Evolutionary conservation across 2,797 vertebrate species (phyloP).

Genomic region (Poecilia gillii): DNA sequence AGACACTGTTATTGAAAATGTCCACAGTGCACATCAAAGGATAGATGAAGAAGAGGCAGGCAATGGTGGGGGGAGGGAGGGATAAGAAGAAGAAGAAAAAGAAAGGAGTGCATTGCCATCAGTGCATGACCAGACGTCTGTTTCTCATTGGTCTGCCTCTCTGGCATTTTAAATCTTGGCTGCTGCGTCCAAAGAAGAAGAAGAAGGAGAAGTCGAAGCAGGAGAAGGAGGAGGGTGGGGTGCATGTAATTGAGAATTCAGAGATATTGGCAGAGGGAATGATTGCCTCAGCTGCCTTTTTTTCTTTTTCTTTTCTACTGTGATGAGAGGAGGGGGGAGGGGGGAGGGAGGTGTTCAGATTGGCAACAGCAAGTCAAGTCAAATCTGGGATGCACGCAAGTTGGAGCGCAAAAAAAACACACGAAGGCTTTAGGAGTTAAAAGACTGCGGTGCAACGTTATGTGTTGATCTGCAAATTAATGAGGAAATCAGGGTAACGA

Average conservation of each 20-base stretch:
- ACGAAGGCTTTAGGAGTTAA: conserved; percentile 9
- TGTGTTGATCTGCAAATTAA: not conserved
- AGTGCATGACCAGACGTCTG: conserved; percentile 72
- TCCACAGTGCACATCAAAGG: conserved; percentile 72
- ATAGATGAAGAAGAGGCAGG: conserved; percentile 35
- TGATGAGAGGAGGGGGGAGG: conserved; percentile 26
- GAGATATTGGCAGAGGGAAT: conserved; percentile 67
- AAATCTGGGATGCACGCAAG: conserved; percentile 59
- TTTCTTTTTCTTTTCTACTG: conserved; percentile 11
- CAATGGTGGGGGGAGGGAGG: not conserved
- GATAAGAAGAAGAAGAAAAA: not conserved
- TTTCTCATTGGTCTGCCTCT: conserved; percentile 70
- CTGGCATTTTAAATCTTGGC: conserved; percentile 67
- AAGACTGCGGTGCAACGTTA: conserved; percentile 40
- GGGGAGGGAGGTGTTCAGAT: conserved; percentile 30
- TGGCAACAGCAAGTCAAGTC: conserved; percentile 45
- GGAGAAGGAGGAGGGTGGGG: conserved; percentile 25
- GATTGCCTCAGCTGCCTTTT: conserved; percentile 65
- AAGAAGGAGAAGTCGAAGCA: conserved; percentile 33
- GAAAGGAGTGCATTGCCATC: conserved; percentile 33
- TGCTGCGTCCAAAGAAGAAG: conserved; percentile 56
- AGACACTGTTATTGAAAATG: conserved; percentile 70
- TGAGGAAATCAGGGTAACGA: not conserved
- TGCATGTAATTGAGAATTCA: conserved; percentile 66
- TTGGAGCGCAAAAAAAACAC: conserved; percentile 20